These are phyloP conservation scores for Himalopsyche kuldschensis DNA, from an alignment of 2,888 invertebrate species.

Conservation along the genomic window DNA sequence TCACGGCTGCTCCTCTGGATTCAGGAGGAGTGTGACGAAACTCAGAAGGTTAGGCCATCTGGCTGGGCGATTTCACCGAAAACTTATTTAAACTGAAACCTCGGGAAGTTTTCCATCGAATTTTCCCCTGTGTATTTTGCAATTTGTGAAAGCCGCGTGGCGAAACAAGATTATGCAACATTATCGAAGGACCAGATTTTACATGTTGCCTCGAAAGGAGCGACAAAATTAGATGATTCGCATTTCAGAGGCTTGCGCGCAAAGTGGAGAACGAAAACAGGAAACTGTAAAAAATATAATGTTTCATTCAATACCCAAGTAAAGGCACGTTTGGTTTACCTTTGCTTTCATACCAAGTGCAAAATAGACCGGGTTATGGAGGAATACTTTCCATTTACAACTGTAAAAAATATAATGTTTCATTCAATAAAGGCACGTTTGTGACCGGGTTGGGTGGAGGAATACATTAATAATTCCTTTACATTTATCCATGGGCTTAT, in stretches of 20 bases:
- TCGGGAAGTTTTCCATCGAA: neutral
- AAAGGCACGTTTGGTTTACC: no score
- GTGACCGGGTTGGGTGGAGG: no score
- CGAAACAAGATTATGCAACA: neutral
- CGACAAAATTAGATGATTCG: neutral
- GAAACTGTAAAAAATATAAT: neutral
- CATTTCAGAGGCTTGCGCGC: no score
- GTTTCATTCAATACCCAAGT: neutral
- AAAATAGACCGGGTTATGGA: no score
- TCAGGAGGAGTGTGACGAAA: neutral
- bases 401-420: no score
- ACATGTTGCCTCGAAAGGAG: neutral
- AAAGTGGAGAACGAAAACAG: neutral
- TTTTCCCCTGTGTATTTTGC: neutral
- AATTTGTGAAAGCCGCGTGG: neutral
- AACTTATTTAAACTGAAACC: neutral
- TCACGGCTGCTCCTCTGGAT: neutral
- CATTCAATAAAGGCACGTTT: no score
- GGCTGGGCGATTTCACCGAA: neutral
- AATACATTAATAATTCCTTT: no score
- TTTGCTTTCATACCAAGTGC: no score
- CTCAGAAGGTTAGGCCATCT: neutral
- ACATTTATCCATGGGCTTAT: no score
- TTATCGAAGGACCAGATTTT: neutral
- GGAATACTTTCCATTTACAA: no score